Base-by-base conservation (phyloP, 2,113 vertebrate species). In the Telmatochromis sp. region DNA sequence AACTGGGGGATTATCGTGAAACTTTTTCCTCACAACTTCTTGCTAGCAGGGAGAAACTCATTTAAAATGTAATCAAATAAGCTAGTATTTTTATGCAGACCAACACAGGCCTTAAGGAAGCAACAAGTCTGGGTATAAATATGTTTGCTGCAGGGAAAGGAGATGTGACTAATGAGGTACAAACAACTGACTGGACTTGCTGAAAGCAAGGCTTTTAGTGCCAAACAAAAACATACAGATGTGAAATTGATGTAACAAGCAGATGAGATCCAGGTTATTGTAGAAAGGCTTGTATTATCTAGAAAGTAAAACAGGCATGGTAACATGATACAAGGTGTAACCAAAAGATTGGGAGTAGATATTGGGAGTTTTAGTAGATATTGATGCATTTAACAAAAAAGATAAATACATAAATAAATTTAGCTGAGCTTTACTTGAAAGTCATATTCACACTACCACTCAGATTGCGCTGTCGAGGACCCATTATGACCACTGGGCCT, bases 141-240 rank as follows among this genome's bases (percentile, higher is more conserved):
- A 37, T 6, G 73, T 26, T 23, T 10, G 50, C 87, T 86, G 40
- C 21, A 71, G 82, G 83, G 42, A 81, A 42, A 60, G 11, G 26
- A 88, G 14, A 78, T 5, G 10, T 80, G 80, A 53, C 45, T 86
- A 89, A 93, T 86, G 85, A 88, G 79, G 26, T 85, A 80, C 42
- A 85, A 87, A 65, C 26, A 37, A 86, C 54, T 15, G 80, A 53
- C 35, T 84, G 31, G 82, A 71, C 26, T 80, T 50, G 35, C 21
- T n/a, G 35, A 35, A 87, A 86, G 55, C 7, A 79, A 50, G 15
- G 65, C 13, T 54, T 40, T 71, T 71, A 7, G 19, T 47, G 50
- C n/a, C 45, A 60, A 63, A 75, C 19, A 53, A 21, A 65, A 33
- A 23, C 9, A 73, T 26, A 63, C 2, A 57, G 51, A 60, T 78